Base-by-base conservation (phyloP, 2,113 vertebrate genomes). In the Raja brachyura region DNA sequence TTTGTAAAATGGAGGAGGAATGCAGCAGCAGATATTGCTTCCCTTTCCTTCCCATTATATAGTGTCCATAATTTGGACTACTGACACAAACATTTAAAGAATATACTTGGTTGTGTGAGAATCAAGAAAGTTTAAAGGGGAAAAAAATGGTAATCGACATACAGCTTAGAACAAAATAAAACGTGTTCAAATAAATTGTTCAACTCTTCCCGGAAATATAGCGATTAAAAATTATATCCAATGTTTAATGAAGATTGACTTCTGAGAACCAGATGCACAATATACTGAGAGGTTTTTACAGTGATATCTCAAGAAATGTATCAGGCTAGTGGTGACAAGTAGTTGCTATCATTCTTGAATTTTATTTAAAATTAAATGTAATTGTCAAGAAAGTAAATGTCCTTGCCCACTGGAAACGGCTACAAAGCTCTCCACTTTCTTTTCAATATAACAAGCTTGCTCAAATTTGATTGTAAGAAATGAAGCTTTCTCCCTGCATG, bases 301-400 rank as follows among this genome's bases (percentile, higher is more conserved):
- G 14, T 22, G 18, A 73, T 20, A 18, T 73, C 18, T 20, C 70
- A 73, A 16, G 4, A 88, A 18, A 66, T 66, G 5, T 33, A 88
- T 63, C 59, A 3, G 28, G 56, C 31, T 14, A 63, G 28, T 88
- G 31, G 83, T 88, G 28, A 88, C 28, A 88, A 63, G 14, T 63
- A 33, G 83, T 88, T 88, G 83, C 59, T 88, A 18, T 63, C 59
- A 83, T 88, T 31, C n/a, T 63, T n/a, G n/a, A 14, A 28, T 88
- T 28, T 11, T 25, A 66, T 66, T 33, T 88, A 14, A 63, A 88
- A 88, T 88, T 63, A 66, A 63, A 88, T 66, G 28, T 66, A 88
- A 88, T 63, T 63, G 56, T 8, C 18, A 88, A 88, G 83, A 88
- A 88, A 88, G 83, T 88, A 66, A 88, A 88, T 88, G 59, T 31